Percentiles rank a stretch among this genome's conserved stretches.
Conservation (phyloP, 2,888 invertebrate genomes). For the Leucophenga maculata region DNA sequence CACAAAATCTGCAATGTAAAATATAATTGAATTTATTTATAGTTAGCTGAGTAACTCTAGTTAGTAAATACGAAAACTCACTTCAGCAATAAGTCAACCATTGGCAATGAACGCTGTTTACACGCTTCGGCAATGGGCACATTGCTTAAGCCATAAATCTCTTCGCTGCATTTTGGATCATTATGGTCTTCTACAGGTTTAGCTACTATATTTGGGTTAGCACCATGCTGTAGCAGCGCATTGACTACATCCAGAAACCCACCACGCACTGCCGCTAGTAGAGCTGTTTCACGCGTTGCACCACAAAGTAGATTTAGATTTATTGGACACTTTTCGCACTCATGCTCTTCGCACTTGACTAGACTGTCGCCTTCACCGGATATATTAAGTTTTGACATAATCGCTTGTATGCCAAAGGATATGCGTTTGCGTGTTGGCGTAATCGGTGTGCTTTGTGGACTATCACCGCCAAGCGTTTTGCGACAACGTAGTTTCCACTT, state of each 20-base stretch:
- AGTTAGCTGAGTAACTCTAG: too few species aligned
- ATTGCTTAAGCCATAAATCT: conserved; percentile 71
- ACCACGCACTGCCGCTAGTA: conserved; percentile 86
- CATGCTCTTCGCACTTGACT: conserved; percentile 62
- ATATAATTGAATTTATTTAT: too few species aligned
- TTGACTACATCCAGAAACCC: conserved; percentile 82
- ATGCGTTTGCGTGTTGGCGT: conserved; percentile 79
- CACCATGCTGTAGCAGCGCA: conserved; percentile 82
- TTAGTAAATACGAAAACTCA: conserved; percentile 40
- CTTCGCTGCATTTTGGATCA: conserved; percentile 71
- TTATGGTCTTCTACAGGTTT: conserved; percentile 72
- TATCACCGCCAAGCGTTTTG: conserved; percentile 64
- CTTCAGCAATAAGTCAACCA: conserved; percentile 70
- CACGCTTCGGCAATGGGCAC: conserved; percentile 71
- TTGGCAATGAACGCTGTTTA: conserved; percentile 69
- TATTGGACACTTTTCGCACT: conserved; percentile 77
- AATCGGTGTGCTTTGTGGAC: conserved; percentile 67
- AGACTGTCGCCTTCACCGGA: conserved; percentile 73
- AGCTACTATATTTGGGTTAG: conserved; percentile 84
- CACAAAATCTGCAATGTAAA: conserved; percentile 76
- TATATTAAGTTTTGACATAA: conserved; percentile 87
- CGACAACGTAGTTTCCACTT: conserved; percentile 78
- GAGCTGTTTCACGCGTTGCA: conserved; percentile 85
- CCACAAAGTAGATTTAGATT: conserved; percentile 83
- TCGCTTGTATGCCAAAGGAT: conserved; percentile 89